Evolutionary conservation across 2,113 vertebrate species (phyloP).

Genomic region (Upupa epops): DNA sequence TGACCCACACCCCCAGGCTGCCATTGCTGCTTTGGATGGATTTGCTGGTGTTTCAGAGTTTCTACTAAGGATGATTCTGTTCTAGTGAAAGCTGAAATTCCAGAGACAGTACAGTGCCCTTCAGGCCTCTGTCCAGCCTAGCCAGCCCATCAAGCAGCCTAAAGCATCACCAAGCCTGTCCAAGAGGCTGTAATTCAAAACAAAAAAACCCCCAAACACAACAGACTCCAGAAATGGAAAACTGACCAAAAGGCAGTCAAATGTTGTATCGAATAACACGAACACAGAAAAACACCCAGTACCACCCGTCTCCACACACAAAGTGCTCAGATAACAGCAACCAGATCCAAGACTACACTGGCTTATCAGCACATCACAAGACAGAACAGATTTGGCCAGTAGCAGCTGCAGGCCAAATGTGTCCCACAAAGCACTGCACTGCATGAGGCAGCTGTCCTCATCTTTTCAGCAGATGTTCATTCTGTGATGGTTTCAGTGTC

Average conservation of each 20-base stretch:
- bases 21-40: not conserved
- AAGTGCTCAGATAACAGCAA: not conserved
- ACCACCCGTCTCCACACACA: not conserved
- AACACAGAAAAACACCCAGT: slow-evolving; percentile 10
- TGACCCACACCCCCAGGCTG: slow-evolving; percentile 22
- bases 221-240: slow-evolving; percentile 8
- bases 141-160: not conserved
- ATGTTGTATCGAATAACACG: not conserved
- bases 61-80: not conserved
- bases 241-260: slow-evolving; percentile 26
- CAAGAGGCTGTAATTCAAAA: not conserved
- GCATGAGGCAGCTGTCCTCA: slow-evolving; percentile 44
- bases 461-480: slow-evolving; percentile 48
- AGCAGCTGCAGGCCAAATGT: slow-evolving; percentile 53
- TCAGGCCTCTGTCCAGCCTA: not conserved
- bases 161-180: not conserved
- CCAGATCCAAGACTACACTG: slow-evolving; percentile 9
- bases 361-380: slow-evolving; percentile 19
- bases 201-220: not conserved
- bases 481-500: not conserved
- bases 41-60: not conserved
- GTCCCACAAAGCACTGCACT: slow-evolving; percentile 6
- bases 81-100: not conserved
- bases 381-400: slow-evolving; percentile 8
- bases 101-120: not conserved